Evolutionary conservation across 1,140 invertebrate genomes (phyloP), one percentile per base, ranked within the genome.

Genomic region (Sinella curviseta): DNA sequence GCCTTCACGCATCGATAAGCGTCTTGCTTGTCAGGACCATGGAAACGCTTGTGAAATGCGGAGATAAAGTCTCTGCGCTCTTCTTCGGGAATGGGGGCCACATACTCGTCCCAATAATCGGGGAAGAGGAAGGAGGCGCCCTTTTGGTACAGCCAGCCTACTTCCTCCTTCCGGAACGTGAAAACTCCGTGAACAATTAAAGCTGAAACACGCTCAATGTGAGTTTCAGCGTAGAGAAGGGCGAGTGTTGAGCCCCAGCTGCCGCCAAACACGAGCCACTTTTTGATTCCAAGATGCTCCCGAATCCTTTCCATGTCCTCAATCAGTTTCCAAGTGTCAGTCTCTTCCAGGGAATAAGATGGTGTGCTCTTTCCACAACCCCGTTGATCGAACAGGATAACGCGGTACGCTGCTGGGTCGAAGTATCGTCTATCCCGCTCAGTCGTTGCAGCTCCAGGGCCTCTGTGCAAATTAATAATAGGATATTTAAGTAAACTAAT

Each of bases 101-200:
- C 36, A 81, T 85, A 88, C 0, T 85, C 80, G 35, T 87, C 87
- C 84, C 84, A 88, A 34, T 81, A 75, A 80, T 87, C 87, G 26
- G 87, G 87, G 81, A 84, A 87, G 17, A 88, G 65, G 30, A 83
- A 80, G 70, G 82, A 85, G 1, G 86, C 87, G 31, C 87, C 86
- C 74, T 86, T 85, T 78, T 88, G 86, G 78, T 87, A 87, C 77
- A 85, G 86, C 87, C 87, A 88, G n/a, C 84, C 48, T 30, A 87
- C 36, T 74, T 88, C 87, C 73, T 81, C 85, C 84, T 84, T 84
- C 80, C 86, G 82, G 0, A 87, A 76, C 12, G 84, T 85, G 70
- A 87, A 87, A 36, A 87, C 87, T 57, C 86, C 86, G 54, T 86
- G 82, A 3, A 87, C 79, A 20, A 87, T 80, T 60, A 87, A 75